Evolutionary conservation across 2,113 vertebrate species (phyloP), one percentile per base, ranked within the genome.

Genomic region (Pomatostomus ruficeps): DNA sequence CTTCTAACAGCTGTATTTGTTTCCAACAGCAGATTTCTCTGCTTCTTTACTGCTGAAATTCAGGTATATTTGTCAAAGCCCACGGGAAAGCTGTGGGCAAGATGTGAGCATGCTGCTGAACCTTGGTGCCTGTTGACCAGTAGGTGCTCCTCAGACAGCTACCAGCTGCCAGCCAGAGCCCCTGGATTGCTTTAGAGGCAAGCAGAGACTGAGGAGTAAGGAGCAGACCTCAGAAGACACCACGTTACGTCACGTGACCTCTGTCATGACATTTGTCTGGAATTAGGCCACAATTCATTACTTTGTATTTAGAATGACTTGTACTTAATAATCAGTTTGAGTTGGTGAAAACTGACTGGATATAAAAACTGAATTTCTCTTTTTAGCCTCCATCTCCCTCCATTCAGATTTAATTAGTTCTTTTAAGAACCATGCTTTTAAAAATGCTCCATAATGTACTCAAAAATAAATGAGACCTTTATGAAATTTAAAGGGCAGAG

Each of bases 211-310:
- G 31, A 73, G 23, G 12, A 29, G 9, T 19, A 18, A 89, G 36
- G 23, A 68, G 6, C 2, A 8, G 26, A 14, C 54, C 59, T 43
- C 45, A 82, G 42, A 68, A 85, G 75, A 70, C 25, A 72, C 17
- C 22, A 10, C 9, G 23, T 15, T 22, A 61, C 49, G 23, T 15
- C 19, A 61, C 49, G 3, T 12, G 14, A 4, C 26, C 21, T 84
- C 12, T 1, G 0, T 72, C 1, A 0, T 21, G 6, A 55, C 2
- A 59, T 4, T 48, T 38, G 23, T 43, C 19, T 38, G 28, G 61
- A 81, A 55, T 40, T 52, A 42, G 31, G 28, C n/a, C 22, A 48
- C 1, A 2, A 33, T 36, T 33, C 3, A 2, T 40, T 48, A n/a
- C 21, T 82, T 58, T 20, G 12, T 33, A n/a, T 58, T 94, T 73